phyloP scores from a whole-genome alignment of 2,113 vertebrate species.

The Triplophysa rosa region DNA sequence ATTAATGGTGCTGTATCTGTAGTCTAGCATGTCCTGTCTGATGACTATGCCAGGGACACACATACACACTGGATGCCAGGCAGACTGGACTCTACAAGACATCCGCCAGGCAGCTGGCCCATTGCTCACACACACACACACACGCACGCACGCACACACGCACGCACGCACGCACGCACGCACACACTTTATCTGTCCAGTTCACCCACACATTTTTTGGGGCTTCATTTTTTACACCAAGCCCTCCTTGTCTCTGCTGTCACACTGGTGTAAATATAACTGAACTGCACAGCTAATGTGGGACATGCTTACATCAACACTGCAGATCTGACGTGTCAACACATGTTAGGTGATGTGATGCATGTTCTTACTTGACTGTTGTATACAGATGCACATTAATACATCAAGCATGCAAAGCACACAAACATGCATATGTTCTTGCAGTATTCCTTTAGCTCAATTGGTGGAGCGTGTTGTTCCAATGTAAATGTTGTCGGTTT shows the following conservation, averaged over 20 bases:
- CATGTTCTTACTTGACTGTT: neutral
- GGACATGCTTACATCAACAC: neutral
- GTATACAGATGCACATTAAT: neutral
- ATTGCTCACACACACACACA: slow-evolving; percentile 1
- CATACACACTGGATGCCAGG: slow-evolving; percentile 23
- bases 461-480: too few relatives aligned
- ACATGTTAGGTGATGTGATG: neutral
- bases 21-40: slow-evolving; percentile 33
- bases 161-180: slow-evolving; percentile 7
- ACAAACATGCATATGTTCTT: too few relatives aligned
- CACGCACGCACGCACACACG: neutral
- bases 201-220: neutral
- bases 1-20: slow-evolving; percentile 48
- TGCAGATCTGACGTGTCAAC: neutral
- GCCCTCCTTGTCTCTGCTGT: slow-evolving; percentile 24
- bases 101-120: slow-evolving; percentile 16
- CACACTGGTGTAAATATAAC: slow-evolving; percentile 39
- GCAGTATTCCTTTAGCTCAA: too few relatives aligned
- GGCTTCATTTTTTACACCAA: neutral
- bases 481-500: too few relatives aligned
- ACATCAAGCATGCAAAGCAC: neutral
- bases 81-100: slow-evolving; percentile 4
- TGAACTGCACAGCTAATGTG: slow-evolving; percentile 20
- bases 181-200: slow-evolving; percentile 2
- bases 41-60: slow-evolving; percentile 29